Base-by-base conservation (phyloP, 2,888 invertebrate species). In the Ommatoiulus sabulosus region DNA sequence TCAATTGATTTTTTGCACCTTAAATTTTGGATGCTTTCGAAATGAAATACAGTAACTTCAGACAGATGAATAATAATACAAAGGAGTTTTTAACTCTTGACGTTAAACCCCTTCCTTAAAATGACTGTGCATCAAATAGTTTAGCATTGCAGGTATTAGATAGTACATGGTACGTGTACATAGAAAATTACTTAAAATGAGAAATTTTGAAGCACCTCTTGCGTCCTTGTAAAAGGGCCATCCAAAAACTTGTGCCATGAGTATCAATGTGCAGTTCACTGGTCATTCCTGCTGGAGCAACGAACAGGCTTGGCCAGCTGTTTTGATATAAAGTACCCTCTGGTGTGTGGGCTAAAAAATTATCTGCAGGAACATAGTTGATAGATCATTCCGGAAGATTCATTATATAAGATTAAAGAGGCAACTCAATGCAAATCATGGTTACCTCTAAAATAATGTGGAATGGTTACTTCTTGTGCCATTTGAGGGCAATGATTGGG, bases 161-260 rank as follows among this genome's bases (percentile, higher is more conserved):
- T n/a, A n/a, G n/a, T n/a, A n/a, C n/a, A n/a, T n/a, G n/a, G n/a
- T n/a, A n/a, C n/a, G n/a, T n/a, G n/a, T n/a, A n/a, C n/a, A n/a
- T n/a, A n/a, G n/a, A 4, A 63, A 57, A 10, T 15, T 0, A 57
- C 15, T 15, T 1, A 15, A 63, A 63, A n/a, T 3, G 63, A 63
- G 63, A 63, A 63, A n/a, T 6, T n/a, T 3, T 15, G 57, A 57
- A 15, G 84, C 35, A 92, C 89, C 63, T 91, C 91, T 89, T 89
- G 20, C 87, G 87, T n/a, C 89, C 89, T 48, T 89, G 89, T 24
- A 89, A 24, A 17, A 89, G 86, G 5, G 89, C 89, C 92, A 92
- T 92, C 92, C 92, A 92, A 89, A 92, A 92, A 90, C 91, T 91
- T 43, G 92, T 92, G 52, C 91, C 92, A 90, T 92, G 92, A 7